Evolutionary conservation across 2,797 vertebrate species (phyloP).

Genomic region (Phaenicophaeus curvirostris): DNA sequence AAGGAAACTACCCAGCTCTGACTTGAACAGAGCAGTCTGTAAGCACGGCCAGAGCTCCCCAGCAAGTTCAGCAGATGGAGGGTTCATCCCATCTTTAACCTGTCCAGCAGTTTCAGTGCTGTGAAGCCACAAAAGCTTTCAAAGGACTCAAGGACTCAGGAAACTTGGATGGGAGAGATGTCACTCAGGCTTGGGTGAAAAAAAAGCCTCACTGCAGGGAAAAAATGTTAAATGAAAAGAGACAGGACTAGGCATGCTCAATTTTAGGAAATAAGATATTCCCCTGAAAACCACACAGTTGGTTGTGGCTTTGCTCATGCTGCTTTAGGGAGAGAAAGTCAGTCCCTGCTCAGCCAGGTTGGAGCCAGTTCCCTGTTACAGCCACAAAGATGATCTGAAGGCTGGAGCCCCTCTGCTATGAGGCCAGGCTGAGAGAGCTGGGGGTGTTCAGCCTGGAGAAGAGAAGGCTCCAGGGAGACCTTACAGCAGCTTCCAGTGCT

Average conservation of each 20-base stretch:
- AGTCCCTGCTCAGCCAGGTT: neutral
- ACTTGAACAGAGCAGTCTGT: neutral
- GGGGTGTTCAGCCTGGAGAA: too few relatives aligned
- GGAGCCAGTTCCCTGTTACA: neutral
- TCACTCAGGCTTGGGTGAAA: neutral
- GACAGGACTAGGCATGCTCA: neutral
- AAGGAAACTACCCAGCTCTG: neutral
- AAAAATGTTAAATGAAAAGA: neutral
- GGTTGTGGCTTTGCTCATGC: neutral
- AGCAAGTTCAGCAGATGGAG: neutral
- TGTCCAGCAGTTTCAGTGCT: neutral
- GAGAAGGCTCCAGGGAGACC: too few relatives aligned
- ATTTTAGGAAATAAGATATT: neutral
- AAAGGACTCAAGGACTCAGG: neutral
- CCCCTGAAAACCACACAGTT: neutral
- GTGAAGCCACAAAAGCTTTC: neutral
- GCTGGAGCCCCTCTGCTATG: too few relatives aligned
- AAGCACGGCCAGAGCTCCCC: neutral
- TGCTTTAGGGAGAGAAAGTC: neutral
- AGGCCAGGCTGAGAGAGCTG: too few relatives aligned
- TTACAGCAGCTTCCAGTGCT: too few relatives aligned
- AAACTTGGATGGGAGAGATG: neutral
- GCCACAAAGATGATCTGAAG: too few relatives aligned
- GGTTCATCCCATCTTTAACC: neutral
- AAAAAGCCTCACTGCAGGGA: fast-evolving